phyloP scores from a whole-genome alignment of 1,140 invertebrate species.

The Drosophila repleta region DNA sequence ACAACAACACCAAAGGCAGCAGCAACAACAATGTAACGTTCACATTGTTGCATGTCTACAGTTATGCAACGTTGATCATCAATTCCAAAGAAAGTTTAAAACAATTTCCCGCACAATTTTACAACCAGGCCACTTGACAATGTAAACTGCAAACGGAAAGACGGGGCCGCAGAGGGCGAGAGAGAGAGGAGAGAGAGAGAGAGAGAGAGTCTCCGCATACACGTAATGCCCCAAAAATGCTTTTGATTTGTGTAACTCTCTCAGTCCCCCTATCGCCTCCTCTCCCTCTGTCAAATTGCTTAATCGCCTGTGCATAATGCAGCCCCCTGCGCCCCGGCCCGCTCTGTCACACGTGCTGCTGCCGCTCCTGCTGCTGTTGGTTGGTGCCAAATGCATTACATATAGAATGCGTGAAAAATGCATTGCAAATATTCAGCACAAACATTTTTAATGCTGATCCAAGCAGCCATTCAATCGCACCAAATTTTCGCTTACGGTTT shows the following conservation, averaged over 20 bases:
- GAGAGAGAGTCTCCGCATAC: neutral
- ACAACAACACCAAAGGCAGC: conserved; percentile 15
- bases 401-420: conserved; percentile 55
- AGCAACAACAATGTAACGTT: conserved; percentile 43
- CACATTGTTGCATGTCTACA: conserved; percentile 55
- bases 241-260: conserved; percentile 49
- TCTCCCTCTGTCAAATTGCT: conserved; percentile 47
- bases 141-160: conserved; percentile 47
- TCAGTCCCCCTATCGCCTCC: neutral
- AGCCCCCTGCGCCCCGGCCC: neutral
- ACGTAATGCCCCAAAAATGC: conserved; percentile 47
- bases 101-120: conserved; percentile 58
- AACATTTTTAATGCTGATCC: conserved; percentile 58
- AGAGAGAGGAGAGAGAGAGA: too few species aligned
- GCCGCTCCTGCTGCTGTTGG: neutral
- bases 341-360: neutral
- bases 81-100: conserved; percentile 54
- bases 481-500: conserved; percentile 52
- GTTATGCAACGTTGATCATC: conserved; percentile 54
- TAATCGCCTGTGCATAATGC: conserved; percentile 64
- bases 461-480: conserved; percentile 48
- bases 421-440: conserved; percentile 46
- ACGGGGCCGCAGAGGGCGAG: neutral
- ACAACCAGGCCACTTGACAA: conserved; percentile 53
- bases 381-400: conserved; percentile 37